phyloP scores from a whole-genome alignment of 2,888 invertebrate genomes.

The Hydropsyche betteni region DNA sequence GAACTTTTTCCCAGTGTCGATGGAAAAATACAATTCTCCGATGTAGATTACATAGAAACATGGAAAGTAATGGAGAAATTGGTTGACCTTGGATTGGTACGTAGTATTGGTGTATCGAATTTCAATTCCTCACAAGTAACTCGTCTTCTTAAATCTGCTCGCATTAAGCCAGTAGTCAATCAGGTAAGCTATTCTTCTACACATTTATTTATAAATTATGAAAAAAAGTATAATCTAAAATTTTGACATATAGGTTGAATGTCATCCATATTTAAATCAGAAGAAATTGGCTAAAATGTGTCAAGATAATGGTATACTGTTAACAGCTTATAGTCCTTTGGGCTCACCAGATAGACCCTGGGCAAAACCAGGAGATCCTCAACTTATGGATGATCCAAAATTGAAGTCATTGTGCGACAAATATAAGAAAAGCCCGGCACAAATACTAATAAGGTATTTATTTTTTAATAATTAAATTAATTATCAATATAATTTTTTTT shows the following conservation, averaged over 20 bases:
- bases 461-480: conserved; percentile 63
- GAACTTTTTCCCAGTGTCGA: conserved; percentile 69
- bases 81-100: conserved; percentile 71
- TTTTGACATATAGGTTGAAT: conserved; percentile 70
- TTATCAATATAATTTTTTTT: conserved; percentile 46
- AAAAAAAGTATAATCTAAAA: background rate
- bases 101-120: conserved; percentile 81
- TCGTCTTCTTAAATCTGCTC: conserved; percentile 69
- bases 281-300: conserved; percentile 75
- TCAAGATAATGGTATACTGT: conserved; percentile 69
- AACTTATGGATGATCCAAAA: conserved; percentile 77
- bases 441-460: conserved; percentile 71
- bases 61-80: conserved; percentile 80
- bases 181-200: conserved; percentile 62
- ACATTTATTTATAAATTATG: too few species aligned
- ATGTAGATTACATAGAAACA: conserved; percentile 78
- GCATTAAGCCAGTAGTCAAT: conserved; percentile 71
- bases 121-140: conserved; percentile 80
- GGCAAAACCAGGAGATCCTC: conserved; percentile 77
- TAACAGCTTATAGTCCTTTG: conserved; percentile 87
- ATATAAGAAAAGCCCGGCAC: conserved; percentile 74
- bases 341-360: conserved; percentile 87
- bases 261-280: conserved; percentile 83
- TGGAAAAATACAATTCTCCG: conserved; percentile 70
- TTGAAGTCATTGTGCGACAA: conserved; percentile 69